phyloP scores from a whole-genome alignment of 2,888 invertebrate genomes.

The Microplitis deprimator region DNA sequence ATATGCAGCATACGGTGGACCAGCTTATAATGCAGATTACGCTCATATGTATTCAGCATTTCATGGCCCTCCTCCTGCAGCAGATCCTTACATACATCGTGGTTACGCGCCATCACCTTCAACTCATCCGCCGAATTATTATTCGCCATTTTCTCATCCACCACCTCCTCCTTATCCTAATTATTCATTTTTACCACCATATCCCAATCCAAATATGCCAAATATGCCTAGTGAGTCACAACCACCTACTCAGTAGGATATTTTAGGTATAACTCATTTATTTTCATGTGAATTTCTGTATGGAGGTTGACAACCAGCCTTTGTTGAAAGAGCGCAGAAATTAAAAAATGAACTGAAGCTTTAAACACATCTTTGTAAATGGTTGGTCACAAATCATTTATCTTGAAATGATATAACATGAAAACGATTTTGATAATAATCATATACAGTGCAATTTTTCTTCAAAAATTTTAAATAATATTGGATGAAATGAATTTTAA shows the following conservation, averaged over 20 bases:
- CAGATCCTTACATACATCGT: slow-evolving; percentile 69
- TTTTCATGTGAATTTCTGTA: slow-evolving; percentile 4
- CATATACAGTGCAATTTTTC: slow-evolving; percentile 62
- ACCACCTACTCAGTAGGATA: slow-evolving; percentile 67
- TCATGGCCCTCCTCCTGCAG: slow-evolving; percentile 67
- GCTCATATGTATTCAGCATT: slow-evolving; percentile 69
- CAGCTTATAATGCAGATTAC: slow-evolving; percentile 67
- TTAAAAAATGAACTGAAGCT: slow-evolving; percentile 62
- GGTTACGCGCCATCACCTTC: slow-evolving; percentile 66
- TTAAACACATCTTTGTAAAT: slow-evolving; percentile 62
- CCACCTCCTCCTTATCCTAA: slow-evolving; percentile 74
- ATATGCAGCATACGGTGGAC: slow-evolving; percentile 67
- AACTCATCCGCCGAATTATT: slow-evolving; percentile 67
- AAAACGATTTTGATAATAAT: slow-evolving; percentile 49
- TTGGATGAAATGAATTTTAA: not conserved
- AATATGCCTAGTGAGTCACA: slow-evolving; percentile 69
- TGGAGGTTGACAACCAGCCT: too few relatives aligned
- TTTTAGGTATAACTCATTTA: not conserved
- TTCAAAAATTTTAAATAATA: not conserved
- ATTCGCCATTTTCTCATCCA: slow-evolving; percentile 70
- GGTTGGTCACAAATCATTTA: slow-evolving; percentile 50
- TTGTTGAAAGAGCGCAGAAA: slow-evolving; percentile 27
- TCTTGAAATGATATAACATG: slow-evolving; percentile 25
- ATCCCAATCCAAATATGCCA: slow-evolving; percentile 71
- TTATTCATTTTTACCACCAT: slow-evolving; percentile 74